Base-by-base conservation (phyloP, 2,797 vertebrate genomes). In the Phataginus tricuspis region DNA sequence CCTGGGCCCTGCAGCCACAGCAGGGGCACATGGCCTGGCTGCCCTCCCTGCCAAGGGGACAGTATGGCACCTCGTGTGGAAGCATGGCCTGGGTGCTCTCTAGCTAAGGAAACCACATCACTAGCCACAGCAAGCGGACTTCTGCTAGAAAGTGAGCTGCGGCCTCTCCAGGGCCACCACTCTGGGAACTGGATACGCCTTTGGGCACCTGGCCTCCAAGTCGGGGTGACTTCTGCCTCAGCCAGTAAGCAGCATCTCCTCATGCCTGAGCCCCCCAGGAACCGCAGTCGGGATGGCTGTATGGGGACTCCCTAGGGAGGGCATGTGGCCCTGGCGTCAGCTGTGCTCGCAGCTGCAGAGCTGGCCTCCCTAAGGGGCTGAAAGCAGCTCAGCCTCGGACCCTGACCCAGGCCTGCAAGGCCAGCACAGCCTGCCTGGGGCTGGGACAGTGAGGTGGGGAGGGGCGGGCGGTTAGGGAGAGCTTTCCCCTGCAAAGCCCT, bases 141-240 rank as follows among this genome's bases (percentile, higher is more conserved):
- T 9, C 57, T 15, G 23, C 13, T 6, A 14, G 7, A 4, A 63
- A 25, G 78, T 9, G 27, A 39, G 49, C 69, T 42, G 45, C 5
- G 45, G 14, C 27, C 25, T 49, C 45, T 21, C 1, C 10, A 57
- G 37, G 16, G 53, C 53, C 3, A 3, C 66, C 14, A 0, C 66
- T 51, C 66, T 37, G 39, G 23, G 8, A 3, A 16, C 39, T 3
- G 25, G 71, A 18, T 10, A 2, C 29, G 29, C 18, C 37, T 57
- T 3, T 19, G 74, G 61, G 61, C n/a, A 51, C 25, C 7, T 12
- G 55, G 39, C 16, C 9, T n/a, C 68, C 53, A 25, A n/a, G 10
- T 0, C 5, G 2, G 19, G 27, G 27, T 0, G 5, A 11, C n/a
- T 23, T 16, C 66, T 4, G 25, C 42, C 42, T 39, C 9, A 0